Conservation (phyloP, 2,113 vertebrate genomes). For the Callorhinus ursinus region DNA sequence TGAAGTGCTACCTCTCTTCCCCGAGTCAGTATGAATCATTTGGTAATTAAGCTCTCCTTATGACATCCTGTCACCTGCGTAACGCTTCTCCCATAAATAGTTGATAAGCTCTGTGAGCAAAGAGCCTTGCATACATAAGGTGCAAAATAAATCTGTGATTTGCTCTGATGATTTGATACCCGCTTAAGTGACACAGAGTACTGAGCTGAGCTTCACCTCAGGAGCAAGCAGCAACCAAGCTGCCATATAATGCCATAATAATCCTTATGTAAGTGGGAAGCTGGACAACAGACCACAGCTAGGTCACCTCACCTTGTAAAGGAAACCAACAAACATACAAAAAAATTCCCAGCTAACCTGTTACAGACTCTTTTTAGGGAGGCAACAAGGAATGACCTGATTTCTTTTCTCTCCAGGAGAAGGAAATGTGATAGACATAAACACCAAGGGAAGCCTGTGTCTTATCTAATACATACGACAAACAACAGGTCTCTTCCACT, state of each 20-base stretch:
- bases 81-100: conserved; percentile 61
- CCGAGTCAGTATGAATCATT: conserved; percentile 47
- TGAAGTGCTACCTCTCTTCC: conserved; percentile 33
- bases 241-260: background rate
- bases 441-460: background rate
- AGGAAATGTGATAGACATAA: conserved; percentile 15
- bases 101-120: background rate
- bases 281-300: background rate
- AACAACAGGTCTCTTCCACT: conserved; percentile 45
- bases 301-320: background rate
- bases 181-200: background rate
- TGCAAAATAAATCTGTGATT: conserved; percentile 30
- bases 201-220: background rate
- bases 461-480: background rate
- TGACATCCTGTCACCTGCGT: conserved; percentile 56
- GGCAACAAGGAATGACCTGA: conserved; percentile 33
- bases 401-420: conserved; percentile 56
- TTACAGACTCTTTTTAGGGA: background rate
- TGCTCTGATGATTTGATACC: background rate
- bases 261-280: background rate
- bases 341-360: background rate
- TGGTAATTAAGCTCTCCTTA: conserved; percentile 59
- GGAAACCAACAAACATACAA: background rate
- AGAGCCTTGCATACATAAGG: conserved; percentile 51
- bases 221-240: background rate